These are phyloP conservation scores for Gallinago solitaria DNA, from an alignment of 2,797 vertebrate species.

Conservation along the genomic window DNA sequence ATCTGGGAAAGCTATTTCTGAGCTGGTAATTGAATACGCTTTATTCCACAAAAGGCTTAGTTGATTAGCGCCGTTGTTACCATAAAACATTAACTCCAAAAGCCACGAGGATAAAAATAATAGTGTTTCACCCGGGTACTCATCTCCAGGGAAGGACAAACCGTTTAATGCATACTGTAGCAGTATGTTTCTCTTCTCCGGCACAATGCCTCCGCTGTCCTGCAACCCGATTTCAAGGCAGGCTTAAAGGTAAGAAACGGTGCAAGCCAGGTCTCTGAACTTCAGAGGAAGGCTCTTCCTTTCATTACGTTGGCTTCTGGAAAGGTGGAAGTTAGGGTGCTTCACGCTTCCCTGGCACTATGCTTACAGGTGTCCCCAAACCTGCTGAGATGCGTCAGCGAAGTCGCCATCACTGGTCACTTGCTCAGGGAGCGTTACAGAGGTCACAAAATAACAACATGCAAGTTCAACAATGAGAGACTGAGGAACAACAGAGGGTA, in stretches of 20 bases:
- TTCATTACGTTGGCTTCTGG: not conserved
- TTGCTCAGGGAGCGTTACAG: fast-evolving
- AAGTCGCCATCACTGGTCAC: fast-evolving
- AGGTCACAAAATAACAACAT: not conserved
- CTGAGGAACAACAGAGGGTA: not conserved
- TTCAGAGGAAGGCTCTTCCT: not conserved
- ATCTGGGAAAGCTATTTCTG: not conserved
- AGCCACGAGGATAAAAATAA: not conserved
- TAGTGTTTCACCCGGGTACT: not conserved
- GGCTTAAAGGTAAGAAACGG: not conserved
- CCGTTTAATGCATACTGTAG: not conserved
- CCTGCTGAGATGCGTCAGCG: not conserved
- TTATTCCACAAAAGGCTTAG: not conserved
- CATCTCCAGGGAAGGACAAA: not conserved
- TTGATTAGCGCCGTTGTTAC: not conserved
- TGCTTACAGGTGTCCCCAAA: not conserved
- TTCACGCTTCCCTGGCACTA: not conserved
- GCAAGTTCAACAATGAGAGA: not conserved
- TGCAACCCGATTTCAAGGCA: not conserved
- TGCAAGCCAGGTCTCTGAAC: not conserved
- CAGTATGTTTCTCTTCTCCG: not conserved
- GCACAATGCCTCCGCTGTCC: not conserved
- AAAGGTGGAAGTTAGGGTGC: not conserved
- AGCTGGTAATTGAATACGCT: constrained; percentile 12
- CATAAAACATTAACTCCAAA: not conserved